A percentile compares a stretch with the other conserved stretches of the same genome.
phyloP scores from a whole-genome alignment of 2,113 vertebrate genomes.

The Odobenus rosmarus region DNA sequence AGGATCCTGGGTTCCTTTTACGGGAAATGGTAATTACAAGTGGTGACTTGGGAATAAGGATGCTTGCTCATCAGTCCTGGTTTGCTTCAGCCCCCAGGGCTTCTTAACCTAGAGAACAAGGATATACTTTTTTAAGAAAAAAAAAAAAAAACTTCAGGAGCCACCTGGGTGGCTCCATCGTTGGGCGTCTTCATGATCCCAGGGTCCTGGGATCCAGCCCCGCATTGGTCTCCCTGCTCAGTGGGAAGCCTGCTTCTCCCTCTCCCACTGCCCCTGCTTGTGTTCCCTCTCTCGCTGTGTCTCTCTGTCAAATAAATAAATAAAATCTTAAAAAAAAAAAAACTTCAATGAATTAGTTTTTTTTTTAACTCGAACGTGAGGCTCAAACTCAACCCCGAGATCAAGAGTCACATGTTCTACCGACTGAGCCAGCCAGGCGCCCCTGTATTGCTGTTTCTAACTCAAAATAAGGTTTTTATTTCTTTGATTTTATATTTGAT shows the following conservation, averaged over 20 bases:
- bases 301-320: too few species aligned
- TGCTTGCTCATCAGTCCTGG: too few species aligned
- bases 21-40: neutral
- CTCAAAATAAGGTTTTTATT: neutral
- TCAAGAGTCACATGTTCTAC: neutral
- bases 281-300: too few species aligned
- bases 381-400: neutral
- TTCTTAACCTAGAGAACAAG: neutral
- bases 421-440: neutral
- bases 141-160: neutral
- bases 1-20: neutral
- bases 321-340: too few species aligned
- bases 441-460: neutral
- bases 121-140: neutral
- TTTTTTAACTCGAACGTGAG: neutral
- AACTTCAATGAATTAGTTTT: neutral
- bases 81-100: neutral
- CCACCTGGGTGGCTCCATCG: too few species aligned
- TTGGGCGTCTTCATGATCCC: too few species aligned
- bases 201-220: too few species aligned
- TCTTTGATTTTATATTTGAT: neutral
- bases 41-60: neutral
- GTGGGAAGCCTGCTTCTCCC: too few species aligned
- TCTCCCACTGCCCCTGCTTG: too few species aligned
- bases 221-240: too few species aligned